These are phyloP conservation scores for Rhabdornis inornatus DNA, from an alignment of 2,113 vertebrate species.

Conservation along the genomic window DNA sequence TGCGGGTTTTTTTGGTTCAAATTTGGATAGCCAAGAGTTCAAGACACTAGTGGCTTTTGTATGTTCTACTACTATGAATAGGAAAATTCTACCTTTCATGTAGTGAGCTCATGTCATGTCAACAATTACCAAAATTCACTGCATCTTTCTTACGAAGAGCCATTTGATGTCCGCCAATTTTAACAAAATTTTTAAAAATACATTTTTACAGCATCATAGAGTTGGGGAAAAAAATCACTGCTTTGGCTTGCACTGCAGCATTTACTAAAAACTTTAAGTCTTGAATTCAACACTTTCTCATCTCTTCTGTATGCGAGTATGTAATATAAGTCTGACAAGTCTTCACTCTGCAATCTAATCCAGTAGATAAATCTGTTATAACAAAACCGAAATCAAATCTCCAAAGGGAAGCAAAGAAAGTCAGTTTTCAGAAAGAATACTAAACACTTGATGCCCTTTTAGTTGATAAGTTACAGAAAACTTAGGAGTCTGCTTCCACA, in stretches of 20 bases:
- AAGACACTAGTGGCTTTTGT: background rate
- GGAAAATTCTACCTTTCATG: background rate
- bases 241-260: background rate
- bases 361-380: background rate
- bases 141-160: background rate
- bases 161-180: background rate
- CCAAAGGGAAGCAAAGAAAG: background rate
- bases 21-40: background rate
- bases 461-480: background rate
- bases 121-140: background rate
- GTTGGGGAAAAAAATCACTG: background rate
- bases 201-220: background rate
- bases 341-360: background rate
- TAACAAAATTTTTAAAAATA: background rate
- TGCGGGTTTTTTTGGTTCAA: background rate
- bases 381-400: background rate
- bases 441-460: background rate
- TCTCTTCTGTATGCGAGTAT: background rate
- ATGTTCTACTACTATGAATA: background rate
- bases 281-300: background rate
- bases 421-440: background rate
- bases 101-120: background rate
- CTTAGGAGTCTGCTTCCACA: background rate
- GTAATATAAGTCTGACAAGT: background rate
- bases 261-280: background rate